Evolutionary conservation across 2,113 vertebrate species (phyloP), one percentile per base, ranked within the genome.

Genomic region (Porphyrio hochstetteri): DNA sequence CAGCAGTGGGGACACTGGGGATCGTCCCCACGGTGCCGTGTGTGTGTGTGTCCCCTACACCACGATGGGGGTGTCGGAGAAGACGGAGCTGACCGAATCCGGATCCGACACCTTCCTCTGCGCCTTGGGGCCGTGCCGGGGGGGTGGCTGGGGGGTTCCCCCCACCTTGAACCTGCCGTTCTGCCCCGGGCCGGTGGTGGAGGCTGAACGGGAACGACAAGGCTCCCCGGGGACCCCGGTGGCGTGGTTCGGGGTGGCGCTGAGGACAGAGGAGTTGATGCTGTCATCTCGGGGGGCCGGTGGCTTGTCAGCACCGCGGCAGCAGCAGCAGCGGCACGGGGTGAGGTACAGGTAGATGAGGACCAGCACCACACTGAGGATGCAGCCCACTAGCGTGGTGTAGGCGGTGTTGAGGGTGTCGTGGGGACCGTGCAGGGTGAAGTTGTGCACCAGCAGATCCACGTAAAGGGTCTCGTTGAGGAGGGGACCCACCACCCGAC

Each of bases 51-150:
- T 46, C 21, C 21, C 48, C 48, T 98, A 99, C 97, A 99, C 99
- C 97, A 99, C 99, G 93, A 99, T 99, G 90, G 99, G 99, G 8
- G 99, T 99, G 98, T 99, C 99, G 6, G 99, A 99, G 97, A 99
- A 99, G 94, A 99, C 99, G 0, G 99, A 99, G 96, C 99, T 99
- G 96, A 99, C 99, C 8, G 99, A 99, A 86, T 99, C 99, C 3
- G 99, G 98, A 71, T 99, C 99, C 7, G 99, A 99, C 98, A 99
- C 98, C 98, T 99, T 99, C 96, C 99, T 98, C 95, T 98, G 98
- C 7, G 89, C 98, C 94, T 98, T 99, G 96, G 60, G 77, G 13
- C 87, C 90, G 20, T 96, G 95, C 44, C 85, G 96, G 65, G 98
- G 91, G 53, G 98, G 97, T 10, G 91, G 90, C 25, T 98, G 98